Evolutionary conservation across 2,113 vertebrate species (phyloP).

Genomic region (Hemiscyllium ocellatum): DNA sequence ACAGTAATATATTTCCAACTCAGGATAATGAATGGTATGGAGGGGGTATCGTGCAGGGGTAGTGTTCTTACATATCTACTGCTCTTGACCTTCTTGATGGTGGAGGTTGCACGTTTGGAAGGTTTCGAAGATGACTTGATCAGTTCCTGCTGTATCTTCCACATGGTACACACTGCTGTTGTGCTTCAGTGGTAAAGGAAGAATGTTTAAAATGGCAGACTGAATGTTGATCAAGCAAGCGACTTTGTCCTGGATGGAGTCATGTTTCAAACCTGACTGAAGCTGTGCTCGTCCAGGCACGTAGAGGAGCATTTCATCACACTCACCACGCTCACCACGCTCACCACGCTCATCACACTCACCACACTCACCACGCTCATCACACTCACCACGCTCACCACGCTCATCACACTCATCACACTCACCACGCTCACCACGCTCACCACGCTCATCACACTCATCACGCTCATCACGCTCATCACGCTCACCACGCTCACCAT

Average conservation of each 20-base stretch:
- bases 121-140: not conserved
- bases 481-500: no score
- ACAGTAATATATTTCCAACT: not conserved
- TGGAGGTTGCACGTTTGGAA: not conserved
- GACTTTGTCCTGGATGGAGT: not conserved
- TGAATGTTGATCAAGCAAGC: not conserved
- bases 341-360: no score
- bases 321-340: fast-evolving
- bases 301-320: not conserved
- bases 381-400: no score
- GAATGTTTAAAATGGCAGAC: not conserved
- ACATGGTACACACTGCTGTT: not conserved
- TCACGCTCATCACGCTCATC: no score
- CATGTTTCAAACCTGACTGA: not conserved
- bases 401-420: no score
- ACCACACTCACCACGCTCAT: no score
- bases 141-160: not conserved
- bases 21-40: not conserved
- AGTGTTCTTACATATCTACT: no score
- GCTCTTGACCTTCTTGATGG: not conserved
- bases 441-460: no score
- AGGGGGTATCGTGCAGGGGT: no score
- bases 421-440: no score
- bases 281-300: not conserved
- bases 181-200: not conserved